Evolutionary conservation across 2,797 vertebrate species (phyloP).

Genomic region (Sitta carolinensis): DNA sequence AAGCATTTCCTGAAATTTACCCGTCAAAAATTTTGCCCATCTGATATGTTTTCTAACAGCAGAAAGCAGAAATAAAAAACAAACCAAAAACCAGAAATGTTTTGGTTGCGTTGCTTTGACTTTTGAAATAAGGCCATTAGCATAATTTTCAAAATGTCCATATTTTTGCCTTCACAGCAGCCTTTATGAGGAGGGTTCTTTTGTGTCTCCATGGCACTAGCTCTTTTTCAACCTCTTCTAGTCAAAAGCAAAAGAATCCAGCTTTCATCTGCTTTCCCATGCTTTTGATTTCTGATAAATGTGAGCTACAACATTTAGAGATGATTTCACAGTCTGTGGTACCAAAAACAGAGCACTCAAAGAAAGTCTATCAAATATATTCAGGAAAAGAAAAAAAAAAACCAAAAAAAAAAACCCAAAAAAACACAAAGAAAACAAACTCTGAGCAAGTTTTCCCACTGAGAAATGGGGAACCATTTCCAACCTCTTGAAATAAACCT

Average conservation of each 20-base stretch:
- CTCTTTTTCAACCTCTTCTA: not conserved
- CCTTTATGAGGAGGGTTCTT: not conserved
- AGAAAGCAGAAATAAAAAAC: not conserved
- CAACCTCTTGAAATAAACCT: not conserved
- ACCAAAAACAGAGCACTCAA: not conserved
- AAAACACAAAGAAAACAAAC: accelerated
- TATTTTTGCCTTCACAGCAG: not conserved
- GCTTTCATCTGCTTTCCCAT: not conserved
- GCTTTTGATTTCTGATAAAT: not conserved
- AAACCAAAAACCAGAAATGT: not conserved
- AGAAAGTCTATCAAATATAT: not conserved
- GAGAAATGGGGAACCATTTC: not conserved
- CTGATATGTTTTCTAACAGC: not conserved
- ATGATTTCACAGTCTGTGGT: not conserved
- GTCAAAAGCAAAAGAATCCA: not conserved
- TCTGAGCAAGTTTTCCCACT: not conserved
- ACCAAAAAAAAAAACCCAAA: no score
- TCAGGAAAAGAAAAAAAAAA: not conserved
- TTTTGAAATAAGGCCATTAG: not conserved
- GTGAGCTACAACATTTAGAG: not conserved
- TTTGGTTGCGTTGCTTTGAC: not conserved
- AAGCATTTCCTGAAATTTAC: not conserved
- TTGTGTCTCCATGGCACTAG: not conserved
- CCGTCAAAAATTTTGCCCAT: not conserved
- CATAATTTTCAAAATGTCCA: not conserved